Evolutionary conservation across 2,888 invertebrate genomes (phyloP).

Genomic region (Plusia festucae): DNA sequence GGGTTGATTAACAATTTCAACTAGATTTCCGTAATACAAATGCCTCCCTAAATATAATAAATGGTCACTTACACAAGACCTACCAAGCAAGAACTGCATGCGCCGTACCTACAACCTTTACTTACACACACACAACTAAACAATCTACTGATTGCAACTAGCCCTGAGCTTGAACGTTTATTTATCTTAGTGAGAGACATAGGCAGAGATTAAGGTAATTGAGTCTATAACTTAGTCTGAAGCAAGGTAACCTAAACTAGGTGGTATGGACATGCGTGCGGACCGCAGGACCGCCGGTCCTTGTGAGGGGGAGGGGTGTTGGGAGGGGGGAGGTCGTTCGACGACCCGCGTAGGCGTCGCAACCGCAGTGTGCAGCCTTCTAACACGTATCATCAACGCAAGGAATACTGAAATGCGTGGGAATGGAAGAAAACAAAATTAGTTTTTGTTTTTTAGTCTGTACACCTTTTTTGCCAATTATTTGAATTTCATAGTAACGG

Average conservation of each 20-base stretch:
- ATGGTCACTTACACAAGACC: too few relatives aligned
- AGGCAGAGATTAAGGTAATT: slow-evolving; percentile 1
- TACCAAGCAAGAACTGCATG: too few relatives aligned
- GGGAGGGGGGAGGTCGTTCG: slow-evolving; percentile 3
- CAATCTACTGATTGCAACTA: background rate
- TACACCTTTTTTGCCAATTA: too few relatives aligned
- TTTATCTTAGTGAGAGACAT: background rate
- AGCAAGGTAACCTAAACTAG: background rate
- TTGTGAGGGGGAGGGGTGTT: background rate
- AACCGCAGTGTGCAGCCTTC: background rate
- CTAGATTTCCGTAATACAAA: too few relatives aligned
- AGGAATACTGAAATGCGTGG: background rate
- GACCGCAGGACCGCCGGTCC: background rate
- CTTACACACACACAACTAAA: background rate
- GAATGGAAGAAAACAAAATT: background rate
- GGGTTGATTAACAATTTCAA: too few relatives aligned
- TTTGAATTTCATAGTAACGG: too few relatives aligned
- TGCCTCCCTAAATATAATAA: too few relatives aligned
- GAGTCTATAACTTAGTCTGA: background rate
- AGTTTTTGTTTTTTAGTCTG: too few relatives aligned
- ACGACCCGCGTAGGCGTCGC: slow-evolving; percentile 5
- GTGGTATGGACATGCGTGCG: slow-evolving; percentile 2
- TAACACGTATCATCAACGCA: slow-evolving; percentile 1
- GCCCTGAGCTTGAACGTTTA: background rate
- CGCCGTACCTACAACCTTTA: background rate